A percentile compares a stretch with the other conserved stretches of the same genome.
These are phyloP conservation scores for Drosophila paramelanica DNA, from an alignment of 2,888 invertebrate genomes.

Conservation along the genomic window DNA sequence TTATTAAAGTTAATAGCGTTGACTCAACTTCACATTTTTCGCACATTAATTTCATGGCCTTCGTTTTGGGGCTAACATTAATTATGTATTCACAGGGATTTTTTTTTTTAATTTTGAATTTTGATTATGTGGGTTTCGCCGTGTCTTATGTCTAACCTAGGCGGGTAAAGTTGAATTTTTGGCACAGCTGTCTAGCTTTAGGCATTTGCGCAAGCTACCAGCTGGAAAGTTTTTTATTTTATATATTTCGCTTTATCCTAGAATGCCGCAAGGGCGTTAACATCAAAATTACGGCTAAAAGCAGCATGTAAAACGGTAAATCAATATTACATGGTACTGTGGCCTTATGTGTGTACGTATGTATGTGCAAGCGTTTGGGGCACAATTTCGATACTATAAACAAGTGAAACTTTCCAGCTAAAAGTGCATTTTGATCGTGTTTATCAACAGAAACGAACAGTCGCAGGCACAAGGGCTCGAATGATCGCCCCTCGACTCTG, in stretches of 20 bases:
- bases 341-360: background rate
- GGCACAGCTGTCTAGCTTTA: conserved; percentile 28
- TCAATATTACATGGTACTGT: background rate
- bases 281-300: background rate
- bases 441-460: background rate
- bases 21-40: conserved; percentile 58
- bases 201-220: conserved; percentile 55
- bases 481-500: conserved; percentile 15
- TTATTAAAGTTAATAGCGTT: conserved; percentile 39
- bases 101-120: conserved; percentile 12
- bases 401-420: conserved; percentile 38
- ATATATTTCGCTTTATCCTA: conserved; percentile 40
- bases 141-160: conserved; percentile 33
- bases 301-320: background rate
- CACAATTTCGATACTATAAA: conserved; percentile 20
- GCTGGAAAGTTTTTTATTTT: background rate
- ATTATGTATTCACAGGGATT: conserved; percentile 35
- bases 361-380: background rate
- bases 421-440: conserved; percentile 20
- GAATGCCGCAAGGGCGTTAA: conserved; percentile 43
- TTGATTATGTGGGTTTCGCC: conserved; percentile 10
- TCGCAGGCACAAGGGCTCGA: conserved; percentile 40
- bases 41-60: conserved; percentile 65
- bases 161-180: conserved; percentile 37
- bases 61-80: conserved; percentile 36